Base-by-base conservation (phyloP, 2,888 invertebrate species). In the Cataglyphis cursor region DNA sequence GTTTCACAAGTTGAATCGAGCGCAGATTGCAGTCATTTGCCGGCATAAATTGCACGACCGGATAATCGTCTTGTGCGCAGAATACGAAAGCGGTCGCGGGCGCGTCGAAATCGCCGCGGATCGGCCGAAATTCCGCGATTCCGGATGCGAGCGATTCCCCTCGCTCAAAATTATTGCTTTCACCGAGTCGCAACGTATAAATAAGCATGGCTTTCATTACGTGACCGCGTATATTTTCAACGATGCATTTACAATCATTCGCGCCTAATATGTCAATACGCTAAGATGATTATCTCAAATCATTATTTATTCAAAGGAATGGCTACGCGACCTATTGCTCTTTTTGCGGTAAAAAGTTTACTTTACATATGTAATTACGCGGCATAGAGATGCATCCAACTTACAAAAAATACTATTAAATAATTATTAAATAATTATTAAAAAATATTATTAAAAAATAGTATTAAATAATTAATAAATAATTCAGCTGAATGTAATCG, bases 11-110 rank as follows among this genome's bases (percentile, higher is more conserved):
- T 91, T 82, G 90, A 87, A 91, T 90, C 91, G 84, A 64, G 82
- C 87, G 85, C 86, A 91, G 90, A 90, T 90, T 90, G 90, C 90
- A 91, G 90, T 91, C 82, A 90, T 90, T 90, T 90, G 84, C 87
- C 81, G 88, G 64, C 90, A 90, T 91, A 91, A 91, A 90, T 90
- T 90, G 86, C 85, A 88, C 85, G 83, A 80, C 24, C 90, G 44
- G 84, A 86, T 87, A 90, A 91, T 87, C 90, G 87, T 74, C 73
- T 75, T 84, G 83, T 74, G 88, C 84, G 83, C 70, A 83, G 85
- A 84, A 90, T 48, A 86, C 85, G 91, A 89, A 86, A 78, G 85
- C 82, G 81, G 84, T 83, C 87, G 76, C 61, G 70, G 38, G 83
- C 74, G 73, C 84, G 74, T 85, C 84, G 82, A 85, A 86, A 88